Percentiles rank a stretch among this genome's conserved stretches.
Evolutionary conservation across 2,888 invertebrate species (phyloP).

Genomic region (Rhagophthalmus giganteus): DNA sequence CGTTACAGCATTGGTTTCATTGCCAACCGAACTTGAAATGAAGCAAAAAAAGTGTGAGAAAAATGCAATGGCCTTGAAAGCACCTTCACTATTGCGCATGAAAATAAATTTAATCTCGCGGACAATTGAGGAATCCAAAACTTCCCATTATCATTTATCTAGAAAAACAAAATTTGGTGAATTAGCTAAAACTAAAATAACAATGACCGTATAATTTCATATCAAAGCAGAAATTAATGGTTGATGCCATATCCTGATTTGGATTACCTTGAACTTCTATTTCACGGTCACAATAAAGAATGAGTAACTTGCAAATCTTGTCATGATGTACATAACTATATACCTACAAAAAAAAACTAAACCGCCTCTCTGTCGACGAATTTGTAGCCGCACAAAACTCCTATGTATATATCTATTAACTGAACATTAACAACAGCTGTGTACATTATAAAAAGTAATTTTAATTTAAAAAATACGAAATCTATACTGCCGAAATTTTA

Average conservation of each 20-base stretch:
- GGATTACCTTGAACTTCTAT: constrained; percentile 30
- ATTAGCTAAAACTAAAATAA: constrained; percentile 19
- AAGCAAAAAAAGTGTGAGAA: neutral
- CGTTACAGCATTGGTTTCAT: no score
- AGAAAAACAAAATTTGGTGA: no score
- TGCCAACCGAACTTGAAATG: neutral
- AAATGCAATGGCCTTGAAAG: neutral
- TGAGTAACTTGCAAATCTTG: constrained; percentile 26
- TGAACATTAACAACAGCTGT: no score
- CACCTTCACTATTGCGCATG: neutral
- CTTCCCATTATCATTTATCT: constrained; percentile 1
- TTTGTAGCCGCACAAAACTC: neutral
- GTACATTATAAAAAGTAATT: no score
- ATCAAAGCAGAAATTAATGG: constrained; percentile 25
- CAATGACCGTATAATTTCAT: constrained; percentile 28
- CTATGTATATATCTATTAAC: no score
- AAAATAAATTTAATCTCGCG: no score
- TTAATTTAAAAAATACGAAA: no score
- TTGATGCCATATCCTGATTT: constrained; percentile 29
- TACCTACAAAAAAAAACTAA: neutral
- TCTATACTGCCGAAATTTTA: no score
- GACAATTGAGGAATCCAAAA: no score
- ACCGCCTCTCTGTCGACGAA: neutral
- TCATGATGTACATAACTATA: constrained; percentile 15
- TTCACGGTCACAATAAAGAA: constrained; percentile 26